Evolutionary conservation across 2,113 vertebrate species (phyloP), one percentile per base, ranked within the genome.

Genomic region (Hylia prasina): DNA sequence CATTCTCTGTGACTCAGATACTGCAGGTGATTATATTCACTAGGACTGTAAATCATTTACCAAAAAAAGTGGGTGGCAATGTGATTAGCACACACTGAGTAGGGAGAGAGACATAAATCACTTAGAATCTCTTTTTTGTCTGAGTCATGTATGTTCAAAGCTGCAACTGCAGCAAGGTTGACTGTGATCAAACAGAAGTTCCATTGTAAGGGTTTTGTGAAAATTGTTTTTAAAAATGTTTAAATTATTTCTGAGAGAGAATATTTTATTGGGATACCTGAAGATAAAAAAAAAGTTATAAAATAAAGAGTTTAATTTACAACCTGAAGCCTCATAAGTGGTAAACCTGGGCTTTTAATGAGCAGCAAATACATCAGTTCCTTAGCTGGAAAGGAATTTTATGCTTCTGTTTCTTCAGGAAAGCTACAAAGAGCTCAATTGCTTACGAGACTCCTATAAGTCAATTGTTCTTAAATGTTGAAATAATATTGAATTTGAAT

Each of bases 61-160:
- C 15, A 37, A 50, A 95, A 94, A 92, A 95, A 72, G 78, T 90
- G 71, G 83, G 84, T 87, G 60, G 93, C 72, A 96, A 94, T 82
- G 57, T 91, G 84, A 72, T 90, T 94, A 96, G 82, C 76, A 80
- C 64, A 92, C 57, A 51, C n/a, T 72, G 78, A 79, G 54, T 23
- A 86, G 47, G 9, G 45, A 91, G 20, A 51, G 50, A 95, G 57
- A 57, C 50, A 92, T 95, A 95, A 93, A 96, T 96, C 86, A 93
- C 61, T 66, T 69, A 37, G 93, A 65, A 73, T 33, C 70, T 69
- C 56, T 68, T 72, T 91, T 90, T 89, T 89, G n/a, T 57, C 72
- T 91, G 84, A 95, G 53, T 82, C 71, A 53, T 63, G 12, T 48
- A 81, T 61, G 51, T 69, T 89, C 92, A 87, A 85, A 95, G 64